phyloP scores from a whole-genome alignment of 2,797 vertebrate genomes.

The Ambastaia sidthimunki region DNA sequence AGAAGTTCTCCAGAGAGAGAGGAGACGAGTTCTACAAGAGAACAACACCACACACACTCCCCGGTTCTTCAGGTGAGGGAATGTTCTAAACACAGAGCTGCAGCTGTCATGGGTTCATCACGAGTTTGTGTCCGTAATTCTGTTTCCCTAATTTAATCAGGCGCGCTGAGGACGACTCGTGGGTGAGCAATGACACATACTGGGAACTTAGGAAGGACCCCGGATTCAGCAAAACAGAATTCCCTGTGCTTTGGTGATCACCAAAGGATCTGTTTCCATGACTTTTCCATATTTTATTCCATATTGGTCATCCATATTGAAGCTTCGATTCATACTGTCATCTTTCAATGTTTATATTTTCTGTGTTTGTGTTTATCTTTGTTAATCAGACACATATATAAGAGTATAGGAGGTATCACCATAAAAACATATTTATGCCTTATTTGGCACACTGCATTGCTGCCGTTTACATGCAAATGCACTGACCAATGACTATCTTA shows the following conservation, averaged over 20 bases:
- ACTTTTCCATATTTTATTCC: background rate
- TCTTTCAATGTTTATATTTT: no score
- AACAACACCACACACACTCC: conserved; percentile 87
- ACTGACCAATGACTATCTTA: background rate
- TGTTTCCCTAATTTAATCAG: conserved; percentile 69
- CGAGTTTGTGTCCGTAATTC: background rate
- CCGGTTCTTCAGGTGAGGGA: conserved; percentile 88
- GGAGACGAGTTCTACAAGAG: conserved; percentile 87
- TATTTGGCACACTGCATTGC: conserved; percentile 7
- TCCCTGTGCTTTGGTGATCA: conserved; percentile 90
- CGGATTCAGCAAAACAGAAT: conserved; percentile 88
- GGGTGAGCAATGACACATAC: conserved; percentile 91
- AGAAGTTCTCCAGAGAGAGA: conserved; percentile 91
- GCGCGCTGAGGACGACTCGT: conserved; percentile 86
- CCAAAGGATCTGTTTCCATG: conserved; percentile 2
- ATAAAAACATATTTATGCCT: conserved; percentile 14
- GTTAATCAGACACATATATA: background rate
- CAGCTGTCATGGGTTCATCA: background rate
- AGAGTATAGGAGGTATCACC: conserved; percentile 2
- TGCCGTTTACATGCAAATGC: conserved; percentile 4
- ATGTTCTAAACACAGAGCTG: background rate
- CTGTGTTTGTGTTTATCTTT: background rate
- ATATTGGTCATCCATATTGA: no score
- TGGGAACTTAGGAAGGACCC: conserved; percentile 88
- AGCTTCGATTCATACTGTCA: no score